A percentile compares a stretch with the other conserved stretches of the same genome.
Conservation (phyloP, 2,888 invertebrate species). For the Caenorhabditis becei region DNA sequence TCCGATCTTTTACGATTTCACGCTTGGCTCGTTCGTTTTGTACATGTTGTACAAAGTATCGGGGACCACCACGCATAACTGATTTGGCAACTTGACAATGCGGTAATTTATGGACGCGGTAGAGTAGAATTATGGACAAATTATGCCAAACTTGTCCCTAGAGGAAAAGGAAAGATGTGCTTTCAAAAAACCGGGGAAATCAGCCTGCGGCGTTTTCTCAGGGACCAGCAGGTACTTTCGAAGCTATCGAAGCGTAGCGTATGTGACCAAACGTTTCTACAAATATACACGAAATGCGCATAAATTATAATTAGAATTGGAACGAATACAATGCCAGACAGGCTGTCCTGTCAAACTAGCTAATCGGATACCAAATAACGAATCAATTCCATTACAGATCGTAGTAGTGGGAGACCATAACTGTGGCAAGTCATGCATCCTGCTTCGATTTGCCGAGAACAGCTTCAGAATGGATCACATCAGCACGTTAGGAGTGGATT, state of each 20-base stretch:
- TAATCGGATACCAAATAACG: constrained; percentile 41
- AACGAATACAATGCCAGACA: constrained; percentile 18
- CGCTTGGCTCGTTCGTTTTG: constrained; percentile 37
- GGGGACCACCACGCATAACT: constrained; percentile 49
- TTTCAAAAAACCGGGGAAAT: background rate
- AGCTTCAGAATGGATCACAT: constrained; percentile 79
- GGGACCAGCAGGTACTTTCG: constrained; percentile 1
- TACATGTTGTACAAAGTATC: constrained; percentile 40
- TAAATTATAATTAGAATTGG: constrained; percentile 42
- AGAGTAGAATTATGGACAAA: constrained; percentile 46
- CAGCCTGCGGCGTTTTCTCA: background rate
- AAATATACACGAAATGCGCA: constrained; percentile 32
- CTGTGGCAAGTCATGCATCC: constrained; percentile 81
- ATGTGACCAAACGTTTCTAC: constrained; percentile 15
- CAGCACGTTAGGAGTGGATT: constrained; percentile 81
- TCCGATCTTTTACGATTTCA: constrained; percentile 43
- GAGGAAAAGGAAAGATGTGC: constrained; percentile 12
- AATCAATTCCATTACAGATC: constrained; percentile 63
- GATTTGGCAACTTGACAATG: constrained; percentile 52
- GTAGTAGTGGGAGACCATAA: constrained; percentile 81
- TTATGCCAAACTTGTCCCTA: constrained; percentile 42
- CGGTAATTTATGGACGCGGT: constrained; percentile 53
- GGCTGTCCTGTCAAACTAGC: constrained; percentile 15
- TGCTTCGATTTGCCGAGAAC: constrained; percentile 81
- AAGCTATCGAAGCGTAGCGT: background rate